Evolutionary conservation across 2,888 invertebrate species (phyloP), one percentile per base, ranked within the genome.

Genomic region (Leucophenga montana): DNA sequence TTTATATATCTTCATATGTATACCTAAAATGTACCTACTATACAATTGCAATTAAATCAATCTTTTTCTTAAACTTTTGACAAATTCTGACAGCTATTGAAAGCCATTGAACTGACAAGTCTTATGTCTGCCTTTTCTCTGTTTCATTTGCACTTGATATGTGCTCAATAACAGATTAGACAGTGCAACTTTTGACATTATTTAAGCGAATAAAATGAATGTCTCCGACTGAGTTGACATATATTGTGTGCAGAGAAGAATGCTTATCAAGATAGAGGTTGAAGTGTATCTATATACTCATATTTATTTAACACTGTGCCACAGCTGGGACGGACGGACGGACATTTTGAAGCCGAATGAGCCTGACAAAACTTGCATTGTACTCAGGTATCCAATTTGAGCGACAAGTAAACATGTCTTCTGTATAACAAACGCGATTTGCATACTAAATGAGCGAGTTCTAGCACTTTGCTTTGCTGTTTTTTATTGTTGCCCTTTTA

Each of bases 391-490:
- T 5, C 62, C 6, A 20, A 46, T 20, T 64, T 61, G 20, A 46
- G 48, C 48, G 59, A 64, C 22, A 22, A 64, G 46, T 16, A 64
- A 75, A 75, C 73, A 73, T 78, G 71, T 78, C 73, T 73, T 22
- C 5, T 77, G 77, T 80, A 76, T 78, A 77, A 71, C 73, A 78
- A 80, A 80, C 74, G 72, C 70, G 78, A 80, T 80, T 80, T 80
- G 78, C 82, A 82, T 80, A 73, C 78, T 31, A 77, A 82, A 80
- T 82, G 75, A 80, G 80, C 73, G 78, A 74, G 75, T 75, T 79
- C 72, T 61, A 9, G 16, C 16, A 20, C 9, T 9, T 53, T 16
- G 11, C 16, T 20, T 16, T 18, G 53, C 53, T 18, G 27, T 3
- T 27, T 27, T 53, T 53, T 53, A 53, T 53, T 53, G 8, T 18